These are phyloP conservation scores for Actinernus sp. DNA, from an alignment of 92 coral and sea anemone genomes.

Conservation along the genomic window DNA sequence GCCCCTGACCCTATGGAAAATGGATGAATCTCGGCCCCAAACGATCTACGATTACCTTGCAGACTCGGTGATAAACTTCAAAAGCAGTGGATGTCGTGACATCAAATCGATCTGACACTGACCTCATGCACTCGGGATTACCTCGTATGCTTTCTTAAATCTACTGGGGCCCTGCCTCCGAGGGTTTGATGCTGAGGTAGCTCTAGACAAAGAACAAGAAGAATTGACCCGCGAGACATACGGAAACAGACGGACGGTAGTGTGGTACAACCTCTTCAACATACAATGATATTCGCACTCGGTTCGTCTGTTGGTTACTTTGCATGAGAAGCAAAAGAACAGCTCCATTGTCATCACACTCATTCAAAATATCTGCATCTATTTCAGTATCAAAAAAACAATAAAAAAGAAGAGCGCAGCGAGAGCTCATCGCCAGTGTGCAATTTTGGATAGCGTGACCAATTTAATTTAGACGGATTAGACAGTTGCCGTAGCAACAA, in stretches of 20 bases:
- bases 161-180: slow-evolving; percentile 43
- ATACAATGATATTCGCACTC: slow-evolving; percentile 26
- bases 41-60: slow-evolving; percentile 17
- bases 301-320: slow-evolving; percentile 10
- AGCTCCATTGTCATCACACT: slow-evolving; percentile 2
- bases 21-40: slow-evolving; percentile 32
- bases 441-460: too few relatives aligned
- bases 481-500: background rate
- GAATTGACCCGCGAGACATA: too few relatives aligned
- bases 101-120: slow-evolving; percentile 54
- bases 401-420: slow-evolving; percentile 6
- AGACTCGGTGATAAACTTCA: too few relatives aligned
- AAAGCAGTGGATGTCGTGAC: too few relatives aligned
- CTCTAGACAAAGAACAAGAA: slow-evolving; percentile 18
- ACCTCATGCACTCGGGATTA: slow-evolving; percentile 43
- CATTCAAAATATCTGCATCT: slow-evolving; percentile 12
- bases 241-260: slow-evolving; percentile 8
- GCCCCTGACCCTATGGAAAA: slow-evolving; percentile 37
- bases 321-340: slow-evolving; percentile 18
- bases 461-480: background rate
- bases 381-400: slow-evolving; percentile 8
- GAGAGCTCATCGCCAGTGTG: slow-evolving; percentile 6
- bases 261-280: slow-evolving; percentile 28
- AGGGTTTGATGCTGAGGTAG: slow-evolving; percentile 22
- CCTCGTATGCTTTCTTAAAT: slow-evolving; percentile 45